Evolutionary conservation across 2,888 invertebrate genomes (phyloP).

Genomic region (Hypsopygia costalis): DNA sequence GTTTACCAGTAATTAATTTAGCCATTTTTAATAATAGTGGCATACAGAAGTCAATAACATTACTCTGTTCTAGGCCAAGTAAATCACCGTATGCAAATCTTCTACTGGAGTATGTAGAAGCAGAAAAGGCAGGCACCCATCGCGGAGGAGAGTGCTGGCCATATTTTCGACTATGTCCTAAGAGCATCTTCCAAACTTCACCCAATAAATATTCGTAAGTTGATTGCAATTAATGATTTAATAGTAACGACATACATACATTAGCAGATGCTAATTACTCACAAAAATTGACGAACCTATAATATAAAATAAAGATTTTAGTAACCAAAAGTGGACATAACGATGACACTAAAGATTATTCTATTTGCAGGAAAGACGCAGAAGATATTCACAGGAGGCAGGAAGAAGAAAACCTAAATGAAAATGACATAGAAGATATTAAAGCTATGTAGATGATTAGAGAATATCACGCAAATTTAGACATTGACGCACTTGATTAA

Average conservation of each 20-base stretch:
- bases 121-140: slow-evolving; percentile 86
- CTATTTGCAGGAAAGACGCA: slow-evolving; percentile 62
- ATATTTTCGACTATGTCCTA: slow-evolving; percentile 90
- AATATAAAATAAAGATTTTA: no score
- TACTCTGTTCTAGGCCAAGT: slow-evolving; percentile 82
- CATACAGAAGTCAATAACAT: no score
- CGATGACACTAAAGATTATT: not conserved
- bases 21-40: no score
- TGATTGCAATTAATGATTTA: no score
- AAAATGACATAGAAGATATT: slow-evolving; percentile 55
- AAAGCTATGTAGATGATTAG: slow-evolving; percentile 56
- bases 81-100: slow-evolving; percentile 89
- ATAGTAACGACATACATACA: no score
- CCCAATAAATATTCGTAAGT: slow-evolving; percentile 75
- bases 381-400: slow-evolving; percentile 59
- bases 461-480: not conserved
- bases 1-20: no score
- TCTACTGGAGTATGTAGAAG: slow-evolving; percentile 88
- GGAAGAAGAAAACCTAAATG: slow-evolving; percentile 46
- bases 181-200: slow-evolving; percentile 86
- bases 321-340: no score
- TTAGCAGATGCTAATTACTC: no score
- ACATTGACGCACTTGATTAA: no score
- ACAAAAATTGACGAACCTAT: no score
- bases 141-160: slow-evolving; percentile 91